A percentile compares a stretch with the other conserved stretches of the same genome.
Conservation (phyloP, 2,797 vertebrate genomes). For the Megalops cyprinoides region DNA sequence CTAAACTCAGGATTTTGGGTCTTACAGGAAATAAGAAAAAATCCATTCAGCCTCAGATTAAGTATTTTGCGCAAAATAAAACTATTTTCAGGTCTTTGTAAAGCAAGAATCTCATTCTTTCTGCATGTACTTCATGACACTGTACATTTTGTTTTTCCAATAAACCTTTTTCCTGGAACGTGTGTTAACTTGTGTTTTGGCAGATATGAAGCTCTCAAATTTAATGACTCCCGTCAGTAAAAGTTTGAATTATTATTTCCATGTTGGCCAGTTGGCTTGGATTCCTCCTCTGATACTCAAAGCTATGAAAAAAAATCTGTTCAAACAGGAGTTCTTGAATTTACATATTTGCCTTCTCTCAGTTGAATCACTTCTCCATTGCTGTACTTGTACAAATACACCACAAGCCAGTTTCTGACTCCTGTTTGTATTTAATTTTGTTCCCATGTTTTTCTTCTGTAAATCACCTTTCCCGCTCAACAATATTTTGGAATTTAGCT, state of each 20-base stretch:
- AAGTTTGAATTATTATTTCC: background rate
- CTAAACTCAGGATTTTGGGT: no score
- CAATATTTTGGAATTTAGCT: background rate
- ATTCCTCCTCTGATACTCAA: background rate
- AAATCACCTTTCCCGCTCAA: background rate
- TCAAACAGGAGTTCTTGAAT: slow-evolving; percentile 3
- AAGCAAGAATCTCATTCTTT: background rate
- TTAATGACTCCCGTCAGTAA: background rate
- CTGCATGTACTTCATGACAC: background rate
- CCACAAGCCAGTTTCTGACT: background rate
- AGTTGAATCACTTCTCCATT: background rate
- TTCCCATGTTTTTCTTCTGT: background rate
- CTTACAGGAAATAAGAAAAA: background rate
- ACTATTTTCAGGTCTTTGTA: background rate
- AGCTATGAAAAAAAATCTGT: background rate
- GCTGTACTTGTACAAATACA: background rate
- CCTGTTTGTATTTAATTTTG: background rate
- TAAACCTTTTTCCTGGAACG: slow-evolving; percentile 11
- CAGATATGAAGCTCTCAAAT: background rate
- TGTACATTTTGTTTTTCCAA: background rate
- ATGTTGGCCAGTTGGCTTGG: background rate
- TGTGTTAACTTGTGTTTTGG: slow-evolving; percentile 6
- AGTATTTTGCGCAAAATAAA: background rate
- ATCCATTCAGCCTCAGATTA: background rate
- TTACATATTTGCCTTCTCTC: background rate